phyloP scores from a whole-genome alignment of 2,797 vertebrate species.

The Notamacropus eugenii region DNA sequence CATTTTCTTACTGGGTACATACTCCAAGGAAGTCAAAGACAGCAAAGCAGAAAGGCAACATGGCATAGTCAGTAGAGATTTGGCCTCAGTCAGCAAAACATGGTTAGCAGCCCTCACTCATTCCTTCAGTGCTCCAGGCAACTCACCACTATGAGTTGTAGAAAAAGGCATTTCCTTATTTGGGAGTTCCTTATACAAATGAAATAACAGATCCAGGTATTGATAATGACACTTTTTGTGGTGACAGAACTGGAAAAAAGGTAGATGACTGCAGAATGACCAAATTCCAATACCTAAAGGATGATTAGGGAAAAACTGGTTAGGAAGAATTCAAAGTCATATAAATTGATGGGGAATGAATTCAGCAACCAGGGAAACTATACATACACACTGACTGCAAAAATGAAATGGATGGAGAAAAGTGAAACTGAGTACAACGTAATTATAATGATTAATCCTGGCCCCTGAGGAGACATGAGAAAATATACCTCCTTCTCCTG shows the following conservation, averaged over 20 bases:
- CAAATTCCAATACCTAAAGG: not conserved
- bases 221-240: not conserved
- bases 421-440: not conserved
- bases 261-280: not conserved
- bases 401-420: not conserved
- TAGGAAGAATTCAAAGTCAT: not conserved
- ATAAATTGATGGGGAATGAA: not conserved
- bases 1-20: not conserved
- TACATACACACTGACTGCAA: not conserved
- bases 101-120: too few relatives aligned
- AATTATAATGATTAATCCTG: not conserved
- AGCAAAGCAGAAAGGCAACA: not conserved
- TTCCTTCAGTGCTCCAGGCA: too few relatives aligned
- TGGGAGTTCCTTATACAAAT: too few relatives aligned
- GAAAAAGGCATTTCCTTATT: too few relatives aligned
- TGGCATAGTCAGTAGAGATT: too few relatives aligned
- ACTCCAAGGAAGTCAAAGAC: not conserved
- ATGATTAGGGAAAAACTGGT: not conserved
- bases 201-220: not conserved
- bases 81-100: too few relatives aligned
- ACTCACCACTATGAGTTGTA: too few relatives aligned
- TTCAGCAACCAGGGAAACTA: too few relatives aligned
- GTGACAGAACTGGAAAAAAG: not conserved
- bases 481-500: not conserved
- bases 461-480: not conserved